A percentile compares a stretch with the other conserved stretches of the same genome.
phyloP scores from a whole-genome alignment of 2,888 invertebrate species.

The Caenorhabditis sinica region DNA sequence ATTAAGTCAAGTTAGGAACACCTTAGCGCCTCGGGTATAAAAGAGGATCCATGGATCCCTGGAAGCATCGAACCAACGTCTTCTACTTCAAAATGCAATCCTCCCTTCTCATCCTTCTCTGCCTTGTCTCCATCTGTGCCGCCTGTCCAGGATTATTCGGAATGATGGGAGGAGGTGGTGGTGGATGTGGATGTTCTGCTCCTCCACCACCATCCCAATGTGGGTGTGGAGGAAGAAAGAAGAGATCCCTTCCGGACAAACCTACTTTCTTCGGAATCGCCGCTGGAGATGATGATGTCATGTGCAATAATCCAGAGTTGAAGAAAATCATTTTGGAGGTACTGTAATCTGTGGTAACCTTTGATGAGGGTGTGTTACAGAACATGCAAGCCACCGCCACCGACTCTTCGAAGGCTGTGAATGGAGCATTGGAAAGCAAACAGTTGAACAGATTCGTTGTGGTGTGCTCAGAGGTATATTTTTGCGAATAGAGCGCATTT shows the following conservation, averaged over 20 bases:
- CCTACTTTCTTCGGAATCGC: conserved; percentile 48
- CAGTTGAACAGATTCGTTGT: conserved; percentile 51
- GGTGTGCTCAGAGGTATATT: conserved; percentile 44
- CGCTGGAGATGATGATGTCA: conserved; percentile 26
- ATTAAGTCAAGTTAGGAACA: no score
- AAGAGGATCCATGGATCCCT: not conserved
- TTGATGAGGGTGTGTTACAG: conserved; percentile 1
- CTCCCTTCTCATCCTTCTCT: conserved; percentile 50
- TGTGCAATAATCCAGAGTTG: conserved; percentile 61
- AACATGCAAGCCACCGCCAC: conserved; percentile 40
- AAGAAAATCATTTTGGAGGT: conserved; percentile 56
- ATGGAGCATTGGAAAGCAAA: conserved; percentile 37
- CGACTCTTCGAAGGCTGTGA: conserved; percentile 53
- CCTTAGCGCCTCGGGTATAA: not conserved
- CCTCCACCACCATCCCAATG: conserved; percentile 65
- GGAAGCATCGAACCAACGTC: not conserved
- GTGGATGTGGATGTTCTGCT: conserved; percentile 64
- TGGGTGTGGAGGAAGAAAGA: conserved; percentile 66
- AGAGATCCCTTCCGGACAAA: conserved; percentile 56
- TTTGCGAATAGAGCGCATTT: no score
- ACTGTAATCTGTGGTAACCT: not conserved
- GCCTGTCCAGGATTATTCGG: conserved; percentile 66
- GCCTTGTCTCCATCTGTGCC: conserved; percentile 40
- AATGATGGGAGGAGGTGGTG: conserved; percentile 62
- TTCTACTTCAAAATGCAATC: conserved; percentile 36